Percentiles rank a stretch among this genome's conserved stretches.
These are phyloP conservation scores for Piezodorus guildinii DNA, from an alignment of 1,140 invertebrate genomes.

Conservation along the genomic window DNA sequence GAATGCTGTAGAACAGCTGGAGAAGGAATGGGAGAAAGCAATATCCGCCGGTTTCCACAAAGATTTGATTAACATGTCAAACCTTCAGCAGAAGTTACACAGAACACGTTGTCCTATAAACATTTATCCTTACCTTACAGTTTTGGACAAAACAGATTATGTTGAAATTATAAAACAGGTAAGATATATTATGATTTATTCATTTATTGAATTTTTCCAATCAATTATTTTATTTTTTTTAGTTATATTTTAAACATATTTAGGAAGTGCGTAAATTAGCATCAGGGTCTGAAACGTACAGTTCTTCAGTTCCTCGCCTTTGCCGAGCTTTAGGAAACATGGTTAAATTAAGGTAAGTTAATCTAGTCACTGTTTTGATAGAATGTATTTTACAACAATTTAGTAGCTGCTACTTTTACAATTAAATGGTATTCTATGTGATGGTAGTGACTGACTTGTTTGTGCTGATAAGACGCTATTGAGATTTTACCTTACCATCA, in stretches of 20 bases:
- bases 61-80: constrained; percentile 49
- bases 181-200: constrained; percentile 16
- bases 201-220: neutral
- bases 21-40: constrained; percentile 50
- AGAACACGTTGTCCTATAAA: constrained; percentile 40
- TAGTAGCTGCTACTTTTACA: no score
- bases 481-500: no score
- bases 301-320: constrained; percentile 50
- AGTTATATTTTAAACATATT: constrained; percentile 33
- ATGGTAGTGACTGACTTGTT: no score
- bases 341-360: constrained; percentile 45
- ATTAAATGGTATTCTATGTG: no score
- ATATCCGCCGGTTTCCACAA: constrained; percentile 49
- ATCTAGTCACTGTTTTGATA: no score
- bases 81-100: constrained; percentile 35
- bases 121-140: constrained; percentile 62
- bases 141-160: constrained; percentile 51
- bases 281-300: constrained; percentile 66
- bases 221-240: neutral
- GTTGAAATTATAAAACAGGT: constrained; percentile 44
- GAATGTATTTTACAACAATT: no score
- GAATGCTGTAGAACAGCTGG: constrained; percentile 44
- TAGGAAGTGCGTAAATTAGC: constrained; percentile 55
- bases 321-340: constrained; percentile 56
- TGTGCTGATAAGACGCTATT: no score